Percentiles rank a stretch among this genome's conserved stretches.
Conservation (phyloP, 2,888 invertebrate species). For the Agrotis clavis region DNA sequence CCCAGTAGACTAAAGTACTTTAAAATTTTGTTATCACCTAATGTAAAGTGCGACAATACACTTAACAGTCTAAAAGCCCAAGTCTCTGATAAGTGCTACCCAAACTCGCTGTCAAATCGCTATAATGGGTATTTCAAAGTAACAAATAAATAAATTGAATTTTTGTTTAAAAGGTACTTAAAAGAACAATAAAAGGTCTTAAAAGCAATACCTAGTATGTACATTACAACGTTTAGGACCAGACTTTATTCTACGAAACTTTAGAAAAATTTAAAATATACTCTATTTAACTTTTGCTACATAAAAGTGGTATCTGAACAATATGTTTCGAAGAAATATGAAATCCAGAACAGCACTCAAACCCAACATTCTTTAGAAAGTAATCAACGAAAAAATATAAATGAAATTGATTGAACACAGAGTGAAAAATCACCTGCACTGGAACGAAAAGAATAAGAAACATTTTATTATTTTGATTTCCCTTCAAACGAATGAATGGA, state of each 20-base stretch:
- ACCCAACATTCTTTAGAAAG: slow-evolving; percentile 42
- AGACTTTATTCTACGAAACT: background rate
- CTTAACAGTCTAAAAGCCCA: slow-evolving; percentile 1
- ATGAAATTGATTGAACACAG: slow-evolving; percentile 53
- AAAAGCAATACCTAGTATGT: background rate
- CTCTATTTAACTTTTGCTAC: background rate
- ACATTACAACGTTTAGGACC: background rate
- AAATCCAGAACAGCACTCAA: slow-evolving; percentile 13
- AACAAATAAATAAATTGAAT: background rate
- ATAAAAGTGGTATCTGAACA: slow-evolving; percentile 2
- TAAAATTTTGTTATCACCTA: background rate
- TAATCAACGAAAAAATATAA: slow-evolving; percentile 32
- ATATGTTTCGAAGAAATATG: slow-evolving; percentile 21
- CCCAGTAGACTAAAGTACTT: background rate
- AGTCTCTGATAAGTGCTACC: background rate
- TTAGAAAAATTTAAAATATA: background rate
- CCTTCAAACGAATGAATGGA: slow-evolving; percentile 70
- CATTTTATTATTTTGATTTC: slow-evolving; percentile 68
- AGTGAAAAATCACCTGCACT: slow-evolving; percentile 61
- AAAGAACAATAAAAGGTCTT: background rate
- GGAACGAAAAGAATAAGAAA: slow-evolving; percentile 59
- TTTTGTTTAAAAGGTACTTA: background rate
- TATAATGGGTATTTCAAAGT: background rate
- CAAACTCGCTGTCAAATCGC: slow-evolving; percentile 10
- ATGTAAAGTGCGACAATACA: background rate